Evolutionary conservation across 2,113 vertebrate genomes (phyloP).

Genomic region (Phalacrocorax aristotelis): DNA sequence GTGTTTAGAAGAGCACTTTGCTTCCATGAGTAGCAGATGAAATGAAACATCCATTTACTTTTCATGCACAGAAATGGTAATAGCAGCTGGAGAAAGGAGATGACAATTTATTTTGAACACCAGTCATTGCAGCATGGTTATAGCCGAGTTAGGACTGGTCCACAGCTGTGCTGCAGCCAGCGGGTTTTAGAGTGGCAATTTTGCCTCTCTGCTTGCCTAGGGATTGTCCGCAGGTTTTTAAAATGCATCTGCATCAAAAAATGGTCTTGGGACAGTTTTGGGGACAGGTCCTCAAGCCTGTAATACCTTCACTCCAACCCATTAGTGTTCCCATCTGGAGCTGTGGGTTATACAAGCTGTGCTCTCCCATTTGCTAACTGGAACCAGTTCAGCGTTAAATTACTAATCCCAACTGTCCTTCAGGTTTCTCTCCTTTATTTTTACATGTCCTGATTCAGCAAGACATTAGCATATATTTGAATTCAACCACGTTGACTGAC

Average conservation of each 20-base stretch:
- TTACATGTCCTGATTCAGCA: background rate
- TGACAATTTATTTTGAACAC: slow-evolving; percentile 29
- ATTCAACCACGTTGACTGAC: background rate
- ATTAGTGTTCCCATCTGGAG: background rate
- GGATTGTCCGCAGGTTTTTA: background rate
- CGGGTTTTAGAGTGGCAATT: background rate
- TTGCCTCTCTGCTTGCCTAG: background rate
- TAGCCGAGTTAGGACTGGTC: background rate
- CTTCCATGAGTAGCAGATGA: background rate
- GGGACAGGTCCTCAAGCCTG: background rate
- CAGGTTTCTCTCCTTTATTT: background rate
- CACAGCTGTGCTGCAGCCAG: background rate
- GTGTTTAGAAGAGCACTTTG: background rate
- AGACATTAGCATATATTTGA: background rate
- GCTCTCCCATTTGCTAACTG: background rate
- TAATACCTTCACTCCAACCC: background rate
- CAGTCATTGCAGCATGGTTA: background rate
- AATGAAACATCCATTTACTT: slow-evolving; percentile 43
- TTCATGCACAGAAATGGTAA: slow-evolving; percentile 10
- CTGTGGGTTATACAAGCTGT: background rate
- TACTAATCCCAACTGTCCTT: background rate
- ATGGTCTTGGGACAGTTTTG: background rate
- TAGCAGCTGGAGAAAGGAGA: slow-evolving; percentile 3
- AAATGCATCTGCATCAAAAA: background rate
- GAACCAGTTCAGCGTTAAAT: background rate